These are phyloP conservation scores for Miichthys miiuy DNA, from an alignment of 2,797 vertebrate species.

Conservation along the genomic window DNA sequence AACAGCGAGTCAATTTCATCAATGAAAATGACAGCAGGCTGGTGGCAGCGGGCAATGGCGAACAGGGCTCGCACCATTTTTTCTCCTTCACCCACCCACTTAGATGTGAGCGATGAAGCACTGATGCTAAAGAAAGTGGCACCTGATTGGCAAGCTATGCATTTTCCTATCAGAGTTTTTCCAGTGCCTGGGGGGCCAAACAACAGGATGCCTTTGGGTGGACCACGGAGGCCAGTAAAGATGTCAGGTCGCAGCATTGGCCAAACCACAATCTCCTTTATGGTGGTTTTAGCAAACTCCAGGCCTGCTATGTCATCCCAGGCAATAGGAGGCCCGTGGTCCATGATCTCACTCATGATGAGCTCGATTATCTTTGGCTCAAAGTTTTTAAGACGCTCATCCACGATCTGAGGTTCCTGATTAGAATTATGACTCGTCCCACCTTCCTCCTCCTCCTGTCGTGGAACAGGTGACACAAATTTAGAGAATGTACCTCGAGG, in stretches of 20 bases:
- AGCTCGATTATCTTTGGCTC: conserved; percentile 97
- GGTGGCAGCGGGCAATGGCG: conserved; percentile 93
- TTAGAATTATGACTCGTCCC: conserved; percentile 8
- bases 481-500: conserved; percentile 91
- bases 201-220: conserved; percentile 95
- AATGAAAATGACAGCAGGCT: conserved; percentile 97
- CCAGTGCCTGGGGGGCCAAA: conserved; percentile 98
- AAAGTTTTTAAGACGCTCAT: conserved; percentile 93
- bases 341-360: conserved; percentile 98
- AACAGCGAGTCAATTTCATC: conserved; percentile 97
- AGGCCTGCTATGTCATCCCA: conserved; percentile 98
- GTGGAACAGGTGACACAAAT: conserved; percentile 93
- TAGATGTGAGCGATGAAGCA: conserved; percentile 96
- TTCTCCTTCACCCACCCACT: conserved; percentile 98
- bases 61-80: conserved; percentile 98
- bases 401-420: conserved; percentile 79
- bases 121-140: conserved; percentile 99
- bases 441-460: conserved; percentile 85
- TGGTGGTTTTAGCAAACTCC: conserved; percentile 96
- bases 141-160: conserved; percentile 96
- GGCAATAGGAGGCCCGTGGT: conserved; percentile 91
- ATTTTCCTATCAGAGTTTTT: conserved; percentile 98
- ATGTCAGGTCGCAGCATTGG: conserved; percentile 98
- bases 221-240: conserved; percentile 95
- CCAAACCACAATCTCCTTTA: conserved; percentile 99